These are phyloP conservation scores for Natator depressus DNA, from an alignment of 2,113 vertebrate genomes.

Conservation along the genomic window DNA sequence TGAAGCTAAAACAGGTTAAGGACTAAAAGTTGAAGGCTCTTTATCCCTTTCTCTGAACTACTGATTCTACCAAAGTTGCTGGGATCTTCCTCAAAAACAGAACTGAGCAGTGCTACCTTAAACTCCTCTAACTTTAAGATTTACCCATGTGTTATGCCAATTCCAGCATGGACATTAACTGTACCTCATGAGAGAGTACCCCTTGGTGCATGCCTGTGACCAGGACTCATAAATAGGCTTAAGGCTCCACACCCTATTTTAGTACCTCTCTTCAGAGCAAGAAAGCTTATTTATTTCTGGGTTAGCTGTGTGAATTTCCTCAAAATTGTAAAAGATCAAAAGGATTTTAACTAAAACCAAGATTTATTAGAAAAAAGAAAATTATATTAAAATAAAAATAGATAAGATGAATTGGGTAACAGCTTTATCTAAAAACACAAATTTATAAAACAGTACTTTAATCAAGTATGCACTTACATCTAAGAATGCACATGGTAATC, in stretches of 20 bases:
- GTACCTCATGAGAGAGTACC: not conserved
- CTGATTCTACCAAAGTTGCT: constrained; percentile 4
- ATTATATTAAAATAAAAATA: not conserved
- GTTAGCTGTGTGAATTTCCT: not conserved
- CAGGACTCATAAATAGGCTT: not conserved
- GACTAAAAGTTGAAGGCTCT: not conserved
- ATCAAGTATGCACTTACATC: not conserved
- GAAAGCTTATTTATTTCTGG: not conserved
- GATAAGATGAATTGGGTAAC: not conserved
- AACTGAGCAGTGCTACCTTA: not conserved
- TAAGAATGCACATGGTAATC: not conserved
- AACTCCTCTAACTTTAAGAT: not conserved
- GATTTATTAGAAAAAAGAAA: not conserved
- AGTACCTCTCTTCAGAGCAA: not conserved
- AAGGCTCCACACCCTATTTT: not conserved
- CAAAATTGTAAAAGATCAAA: not conserved
- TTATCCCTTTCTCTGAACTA: constrained; percentile 27
- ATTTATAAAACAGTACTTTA: not conserved
- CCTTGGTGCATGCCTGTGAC: not conserved
- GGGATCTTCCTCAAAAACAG: constrained; percentile 13
- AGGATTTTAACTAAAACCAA: not conserved
- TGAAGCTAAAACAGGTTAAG: constrained; percentile 34
- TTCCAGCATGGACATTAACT: not conserved
- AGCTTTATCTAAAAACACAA: not conserved
- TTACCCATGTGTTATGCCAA: no score